Evolutionary conservation across 2,888 invertebrate genomes (phyloP), one percentile per base, ranked within the genome.

Genomic region (Anticlea derivata): DNA sequence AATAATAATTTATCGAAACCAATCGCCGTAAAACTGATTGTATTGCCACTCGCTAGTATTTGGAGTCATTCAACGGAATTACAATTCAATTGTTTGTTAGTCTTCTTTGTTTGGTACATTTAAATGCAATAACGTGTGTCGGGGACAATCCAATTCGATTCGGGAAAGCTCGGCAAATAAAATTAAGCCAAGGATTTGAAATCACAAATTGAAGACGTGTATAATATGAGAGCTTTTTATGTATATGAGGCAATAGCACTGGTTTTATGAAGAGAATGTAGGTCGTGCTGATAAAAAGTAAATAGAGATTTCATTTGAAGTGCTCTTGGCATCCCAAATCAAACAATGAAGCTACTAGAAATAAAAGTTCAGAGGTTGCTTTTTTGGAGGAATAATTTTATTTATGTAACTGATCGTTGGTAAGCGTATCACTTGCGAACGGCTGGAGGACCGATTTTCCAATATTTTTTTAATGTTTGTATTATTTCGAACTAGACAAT

Each of bases 151-250:
- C 60, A 13, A 48, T 58, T 60, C 50, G 45, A 56, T 54, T 49
- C 46, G 46, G 40, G 50, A 57, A 54, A 56, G 58, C 55, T 58
- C 38, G 50, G 52, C 39, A 45, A 55, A 62, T 58, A 60, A 62
- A 60, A 56, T 62, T 55, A 62, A 54, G 59, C 48, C 39, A 34
- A 50, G 26, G 61, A 58, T 62, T 60, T 60, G 51, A 49, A 57
- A 61, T 49, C 41, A 54, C 56, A 59, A 56, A 59, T 58, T 60
- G 58, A 58, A 55, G 52, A 58, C 53, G 49, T 55, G 53, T 58
- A 47, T 53, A 52, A 55, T 49, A 53, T 52, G 48, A 35, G 29
- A 13, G 26, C 6, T 52, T 17, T 50, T 50, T 55, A 38, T 50
- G 33, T 43, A 27, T 46, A 41, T 23, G 23, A 22, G 27, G 45